Evolutionary conservation across 2,797 vertebrate genomes (phyloP), one percentile per base, ranked within the genome.

Genomic region (Podarcis siculus): DNA sequence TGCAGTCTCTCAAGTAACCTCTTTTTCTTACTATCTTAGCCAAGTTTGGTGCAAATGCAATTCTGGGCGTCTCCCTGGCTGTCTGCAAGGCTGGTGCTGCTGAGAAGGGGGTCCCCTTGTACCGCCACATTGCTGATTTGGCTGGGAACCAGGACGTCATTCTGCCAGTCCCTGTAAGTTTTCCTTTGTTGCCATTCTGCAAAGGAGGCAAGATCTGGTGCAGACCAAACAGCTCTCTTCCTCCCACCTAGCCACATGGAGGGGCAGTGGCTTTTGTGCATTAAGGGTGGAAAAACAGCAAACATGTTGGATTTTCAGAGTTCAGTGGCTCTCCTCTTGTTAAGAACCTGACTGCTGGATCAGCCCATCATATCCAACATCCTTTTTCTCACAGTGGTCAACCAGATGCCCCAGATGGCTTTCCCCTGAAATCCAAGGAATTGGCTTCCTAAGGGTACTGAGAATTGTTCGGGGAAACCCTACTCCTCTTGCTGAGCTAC

Each of bases 61-160:
- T 99, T 95, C 96, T 99, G 97, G 99, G 99, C 0, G 98, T 99
- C 12, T 99, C 99, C 91, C 97, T 99, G 95, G 99, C 99, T 84
- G 98, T 99, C 91, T 99, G 99, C 97, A 99, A 99, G 96, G 99
- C 99, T 82, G 99, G 99, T 82, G 99, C 99, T 67, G 98, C 98
- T 78, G 98, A 99, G 97, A 99, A 99, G 94, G 98, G 98, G 0
- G 98, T 99, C 10, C 98, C 99, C 39, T 96, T 99, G 83, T 99
- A 98, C 96, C 98, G 98, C 25, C 99, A 99, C 96, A 99, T 99
- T 0, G 99, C 99, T 3, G 98, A 99, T 93, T 96, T 99, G 1
- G 99, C 99, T 91, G 99, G 99, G 42, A 99, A 99, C 58, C 84
- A 98, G 0, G 98, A 99, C n/a, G 98, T 99, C 95, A 98, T 99